These are phyloP conservation scores for Oxygymnocypris stewartii DNA, from an alignment of 2,113 vertebrate genomes.

Conservation along the genomic window DNA sequence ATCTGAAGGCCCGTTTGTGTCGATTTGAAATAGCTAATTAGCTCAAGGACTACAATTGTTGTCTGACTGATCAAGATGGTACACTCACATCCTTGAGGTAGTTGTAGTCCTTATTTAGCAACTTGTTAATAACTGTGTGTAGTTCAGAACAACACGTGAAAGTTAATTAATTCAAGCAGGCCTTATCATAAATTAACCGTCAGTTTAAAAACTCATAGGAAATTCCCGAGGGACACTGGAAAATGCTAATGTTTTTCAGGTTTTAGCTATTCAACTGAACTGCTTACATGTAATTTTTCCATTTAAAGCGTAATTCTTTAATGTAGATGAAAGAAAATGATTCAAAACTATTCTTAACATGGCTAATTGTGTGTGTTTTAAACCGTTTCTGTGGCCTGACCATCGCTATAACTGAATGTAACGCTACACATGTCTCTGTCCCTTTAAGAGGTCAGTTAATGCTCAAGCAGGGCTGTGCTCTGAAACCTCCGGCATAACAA, in stretches of 20 bases:
- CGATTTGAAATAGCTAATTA: background rate
- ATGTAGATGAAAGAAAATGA: background rate
- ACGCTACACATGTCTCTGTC: background rate
- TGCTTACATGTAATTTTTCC: background rate
- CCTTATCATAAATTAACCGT: background rate
- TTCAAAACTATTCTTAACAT: background rate
- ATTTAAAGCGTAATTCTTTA: background rate
- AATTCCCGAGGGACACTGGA: background rate
- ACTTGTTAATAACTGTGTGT: background rate
- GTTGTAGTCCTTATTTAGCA: background rate
- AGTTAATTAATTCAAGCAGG: background rate
- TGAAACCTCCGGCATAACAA: conserved; percentile 23
- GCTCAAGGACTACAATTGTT: background rate
- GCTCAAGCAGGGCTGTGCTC: conserved; percentile 3
- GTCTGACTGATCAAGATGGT: background rate
- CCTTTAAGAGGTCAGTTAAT: conserved; percentile 54
- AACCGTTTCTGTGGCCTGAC: background rate
- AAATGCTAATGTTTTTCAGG: background rate
- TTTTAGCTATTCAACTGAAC: background rate
- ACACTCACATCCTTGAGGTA: background rate
- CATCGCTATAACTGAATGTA: background rate
- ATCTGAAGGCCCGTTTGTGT: background rate
- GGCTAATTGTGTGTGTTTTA: background rate
- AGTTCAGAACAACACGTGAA: background rate
- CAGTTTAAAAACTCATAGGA: background rate